phyloP scores from a whole-genome alignment of 2,888 invertebrate species.

The Drosophila basisetae region DNA sequence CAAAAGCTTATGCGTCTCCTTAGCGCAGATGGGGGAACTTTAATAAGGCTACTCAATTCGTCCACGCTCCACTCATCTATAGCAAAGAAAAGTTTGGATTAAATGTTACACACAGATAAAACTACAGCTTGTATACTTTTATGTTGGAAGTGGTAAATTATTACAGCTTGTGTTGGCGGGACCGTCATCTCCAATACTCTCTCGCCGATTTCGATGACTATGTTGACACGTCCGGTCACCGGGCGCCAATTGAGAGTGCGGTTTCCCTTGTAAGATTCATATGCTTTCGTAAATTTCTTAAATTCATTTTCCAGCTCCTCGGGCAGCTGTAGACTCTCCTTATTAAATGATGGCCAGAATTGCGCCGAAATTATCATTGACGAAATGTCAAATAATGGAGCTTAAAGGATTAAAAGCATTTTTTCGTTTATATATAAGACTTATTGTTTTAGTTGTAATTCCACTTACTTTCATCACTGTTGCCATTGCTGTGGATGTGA shows the following conservation, averaged over 20 bases:
- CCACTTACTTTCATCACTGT: constrained; percentile 77
- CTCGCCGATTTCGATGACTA: constrained; percentile 95
- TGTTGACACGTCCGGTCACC: constrained; percentile 95
- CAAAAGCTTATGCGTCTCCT: constrained; percentile 96
- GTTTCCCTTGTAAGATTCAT: constrained; percentile 96
- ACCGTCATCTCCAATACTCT: constrained; percentile 93
- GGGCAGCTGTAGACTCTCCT: constrained; percentile 95
- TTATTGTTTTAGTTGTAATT: neutral
- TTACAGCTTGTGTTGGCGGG: constrained; percentile 96
- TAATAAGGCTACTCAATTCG: constrained; percentile 93
- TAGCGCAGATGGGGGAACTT: constrained; percentile 94
- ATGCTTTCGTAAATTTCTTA: constrained; percentile 94
- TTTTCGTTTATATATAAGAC: neutral
- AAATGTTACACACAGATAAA: neutral
- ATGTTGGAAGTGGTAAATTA: constrained; percentile 96
- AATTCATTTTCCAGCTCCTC: constrained; percentile 92
- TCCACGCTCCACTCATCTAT: constrained; percentile 93
- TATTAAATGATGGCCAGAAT: constrained; percentile 99
- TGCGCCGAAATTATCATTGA: constrained; percentile 98
- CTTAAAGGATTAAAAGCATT: constrained; percentile 40
- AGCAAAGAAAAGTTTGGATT: neutral
- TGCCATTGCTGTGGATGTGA: constrained; percentile 91
- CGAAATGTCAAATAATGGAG: constrained; percentile 88
- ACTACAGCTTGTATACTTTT: constrained; percentile 87
- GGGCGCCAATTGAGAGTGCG: constrained; percentile 97